Evolutionary conservation across 2,113 vertebrate species (phyloP), one percentile per base, ranked within the genome.

Genomic region (Gymnarchus niloticus): DNA sequence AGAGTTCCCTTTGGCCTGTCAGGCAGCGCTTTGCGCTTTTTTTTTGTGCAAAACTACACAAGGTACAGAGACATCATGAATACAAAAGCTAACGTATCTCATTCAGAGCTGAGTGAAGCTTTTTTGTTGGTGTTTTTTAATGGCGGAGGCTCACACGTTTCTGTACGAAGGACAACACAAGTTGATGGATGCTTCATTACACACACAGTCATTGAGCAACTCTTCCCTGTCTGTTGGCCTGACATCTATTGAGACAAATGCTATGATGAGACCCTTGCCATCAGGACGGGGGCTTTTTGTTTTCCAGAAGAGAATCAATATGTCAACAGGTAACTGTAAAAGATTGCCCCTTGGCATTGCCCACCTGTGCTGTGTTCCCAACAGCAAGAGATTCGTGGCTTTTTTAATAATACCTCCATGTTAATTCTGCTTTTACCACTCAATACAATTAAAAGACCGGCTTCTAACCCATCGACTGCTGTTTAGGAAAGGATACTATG

Each of bases 251-350:
- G 88, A 89, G 88, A 89, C 85, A 86, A 89, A 88, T 90, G 87
- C 84, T 86, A 87, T 56, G 56, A 65, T 81, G 48, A 76, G 28
- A 81, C 83, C 76, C 48, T 28, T 65, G 59, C 87, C 86, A 86
- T 89, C 54, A 83, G 86, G 87, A 84, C 8, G 83, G 84, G 83
- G 87, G 85, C 89, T 87, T 89, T 89, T 83, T 87, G 56, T 84
- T 89, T 88, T 88, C 84, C 88, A 88, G 84, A 83, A 25, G 89
- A 92, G 92, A 93, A 92, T 92, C 94, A 92, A 93, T 91, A 90
- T 88, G 91, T 91, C 92, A 91, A 57, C 57, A 85, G 85, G 89
- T 94, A 93, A 94, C 89, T 92, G 91, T 89, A 93, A 95, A 56
- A 82, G 90, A 95, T 91, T 88, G 87, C 89, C 37, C 76, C 83